Conservation (phyloP, 2,113 vertebrate species). For the Anthoscopus minutus region DNA sequence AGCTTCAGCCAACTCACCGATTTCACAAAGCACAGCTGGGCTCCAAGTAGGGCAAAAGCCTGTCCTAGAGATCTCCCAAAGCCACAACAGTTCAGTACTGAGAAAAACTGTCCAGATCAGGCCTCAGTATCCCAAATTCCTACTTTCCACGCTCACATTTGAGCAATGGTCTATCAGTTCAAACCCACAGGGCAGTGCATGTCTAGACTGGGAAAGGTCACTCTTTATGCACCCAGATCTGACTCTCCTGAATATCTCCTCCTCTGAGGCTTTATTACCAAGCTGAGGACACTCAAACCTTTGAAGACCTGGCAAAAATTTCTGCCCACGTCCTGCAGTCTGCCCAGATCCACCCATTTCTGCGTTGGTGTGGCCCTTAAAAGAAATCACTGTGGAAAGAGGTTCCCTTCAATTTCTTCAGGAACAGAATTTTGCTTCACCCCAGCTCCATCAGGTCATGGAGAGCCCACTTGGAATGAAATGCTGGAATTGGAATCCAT, state of each 20-base stretch:
- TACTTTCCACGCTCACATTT: neutral
- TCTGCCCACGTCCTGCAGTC: neutral
- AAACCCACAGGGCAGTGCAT: neutral
- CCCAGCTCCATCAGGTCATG: neutral
- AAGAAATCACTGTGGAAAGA: neutral
- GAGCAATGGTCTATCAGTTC: neutral
- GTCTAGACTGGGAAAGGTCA: neutral
- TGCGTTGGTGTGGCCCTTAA: fast-evolving
- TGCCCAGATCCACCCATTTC: neutral
- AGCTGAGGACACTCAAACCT: neutral
- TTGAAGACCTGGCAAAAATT: neutral
- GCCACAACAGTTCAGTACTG: neutral
- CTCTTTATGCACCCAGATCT: neutral
- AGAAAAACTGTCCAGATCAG: neutral
- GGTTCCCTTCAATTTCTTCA: neutral
- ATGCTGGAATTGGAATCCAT: neutral
- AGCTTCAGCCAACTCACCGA: neutral
- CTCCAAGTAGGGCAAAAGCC: neutral
- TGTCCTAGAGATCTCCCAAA: neutral
- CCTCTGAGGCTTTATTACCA: neutral
- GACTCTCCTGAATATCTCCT: neutral
- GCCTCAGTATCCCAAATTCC: neutral
- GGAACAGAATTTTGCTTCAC: neutral
- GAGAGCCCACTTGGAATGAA: neutral
- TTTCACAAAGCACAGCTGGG: neutral